Percentiles rank a stretch among this genome's conserved stretches.
Conservation (phyloP, 2,888 invertebrate species). For the Troides oblongomaculatus region DNA sequence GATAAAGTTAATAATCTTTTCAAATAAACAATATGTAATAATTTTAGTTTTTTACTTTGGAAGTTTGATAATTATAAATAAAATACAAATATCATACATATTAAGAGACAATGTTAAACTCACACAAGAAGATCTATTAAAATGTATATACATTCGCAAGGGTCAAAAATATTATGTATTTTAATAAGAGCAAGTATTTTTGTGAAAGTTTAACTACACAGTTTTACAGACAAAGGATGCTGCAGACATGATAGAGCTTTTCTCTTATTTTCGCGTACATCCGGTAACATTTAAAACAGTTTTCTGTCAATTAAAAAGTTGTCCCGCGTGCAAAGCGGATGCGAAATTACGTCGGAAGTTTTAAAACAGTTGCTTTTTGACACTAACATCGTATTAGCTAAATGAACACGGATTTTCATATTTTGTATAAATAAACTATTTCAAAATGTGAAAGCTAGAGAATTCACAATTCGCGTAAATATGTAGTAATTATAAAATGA, state of each 20-base stretch:
- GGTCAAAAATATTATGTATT: neutral
- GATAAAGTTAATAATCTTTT: no score
- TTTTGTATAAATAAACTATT: neutral
- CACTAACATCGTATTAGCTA: neutral
- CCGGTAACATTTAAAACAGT: slow-evolving; percentile 17
- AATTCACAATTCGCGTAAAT: no score
- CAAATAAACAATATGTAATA: no score
- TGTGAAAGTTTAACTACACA: neutral
- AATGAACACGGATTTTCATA: neutral
- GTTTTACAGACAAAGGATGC: neutral
- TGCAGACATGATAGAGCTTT: neutral
- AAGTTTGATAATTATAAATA: no score
- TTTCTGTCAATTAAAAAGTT: slow-evolving; percentile 19
- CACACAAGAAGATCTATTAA: no score
- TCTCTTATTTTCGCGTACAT: slow-evolving; percentile 16
- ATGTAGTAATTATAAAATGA: no score
- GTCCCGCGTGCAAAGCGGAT: slow-evolving; percentile 13
- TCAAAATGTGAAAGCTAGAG: no score
- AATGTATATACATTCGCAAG: no score
- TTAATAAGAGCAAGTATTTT: neutral
- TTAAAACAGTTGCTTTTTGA: slow-evolving; percentile 8
- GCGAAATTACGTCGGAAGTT: slow-evolving; percentile 10
- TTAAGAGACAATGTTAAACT: no score
- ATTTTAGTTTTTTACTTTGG: no score
- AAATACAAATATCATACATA: no score